phyloP scores from a whole-genome alignment of 2,888 invertebrate genomes.

The Brachyopa scutellaris region DNA sequence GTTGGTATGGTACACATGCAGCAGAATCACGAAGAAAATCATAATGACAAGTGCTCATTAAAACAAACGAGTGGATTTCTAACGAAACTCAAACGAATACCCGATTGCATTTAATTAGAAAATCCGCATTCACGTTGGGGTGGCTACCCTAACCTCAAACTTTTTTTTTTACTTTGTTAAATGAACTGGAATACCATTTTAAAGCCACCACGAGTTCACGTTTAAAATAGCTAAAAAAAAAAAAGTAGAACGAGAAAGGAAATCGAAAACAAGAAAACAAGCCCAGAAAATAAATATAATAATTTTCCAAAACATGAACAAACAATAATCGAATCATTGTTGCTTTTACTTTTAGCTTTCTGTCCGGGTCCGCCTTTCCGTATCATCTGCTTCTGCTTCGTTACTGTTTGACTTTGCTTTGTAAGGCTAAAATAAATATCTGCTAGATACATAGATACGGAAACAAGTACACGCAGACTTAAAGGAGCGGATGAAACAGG shows the following conservation, averaged over 20 bases:
- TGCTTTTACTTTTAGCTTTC: neutral
- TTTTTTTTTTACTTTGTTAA: constrained; percentile 30
- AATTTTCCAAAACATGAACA: constrained; percentile 20
- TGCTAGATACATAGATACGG: neutral
- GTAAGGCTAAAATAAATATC: neutral
- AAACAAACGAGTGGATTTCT: constrained; percentile 21
- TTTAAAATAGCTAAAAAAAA: neutral
- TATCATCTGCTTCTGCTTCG: neutral
- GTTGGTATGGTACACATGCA: no score
- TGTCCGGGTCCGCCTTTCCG: neutral
- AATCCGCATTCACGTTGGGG: constrained; percentile 2
- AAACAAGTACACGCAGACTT: neutral
- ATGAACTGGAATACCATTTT: constrained; percentile 34
- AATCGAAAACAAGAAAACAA: neutral
- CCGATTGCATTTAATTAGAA: constrained; percentile 40
- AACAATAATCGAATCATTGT: constrained; percentile 37
- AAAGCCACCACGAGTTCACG: neutral
- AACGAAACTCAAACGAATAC: constrained; percentile 1
- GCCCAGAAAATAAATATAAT: neutral
- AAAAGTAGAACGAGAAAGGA: no score
- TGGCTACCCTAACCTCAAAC: neutral
- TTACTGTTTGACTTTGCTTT: constrained; percentile 4
- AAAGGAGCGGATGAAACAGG: no score
- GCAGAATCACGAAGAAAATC: constrained; percentile 1
- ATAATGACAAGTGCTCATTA: constrained; percentile 44